A percentile compares a stretch with the other conserved stretches of the same genome.
Conservation (phyloP, 1,140 invertebrate genomes). For the Drosophila willistoni region DNA sequence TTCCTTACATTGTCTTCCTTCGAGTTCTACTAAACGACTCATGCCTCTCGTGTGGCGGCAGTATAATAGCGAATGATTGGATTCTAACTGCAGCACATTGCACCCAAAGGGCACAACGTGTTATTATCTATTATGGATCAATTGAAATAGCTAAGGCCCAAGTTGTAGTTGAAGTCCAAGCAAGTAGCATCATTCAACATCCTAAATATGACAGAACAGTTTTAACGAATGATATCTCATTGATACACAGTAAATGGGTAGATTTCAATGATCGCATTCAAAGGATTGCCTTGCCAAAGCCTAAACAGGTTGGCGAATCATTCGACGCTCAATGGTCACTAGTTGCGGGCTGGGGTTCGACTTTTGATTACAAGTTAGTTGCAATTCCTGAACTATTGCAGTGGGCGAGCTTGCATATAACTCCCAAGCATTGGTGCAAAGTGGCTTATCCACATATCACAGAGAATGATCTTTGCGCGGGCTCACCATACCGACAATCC, state of each 20-base stretch:
- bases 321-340: not conserved
- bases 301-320: not conserved
- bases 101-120: fast-evolving
- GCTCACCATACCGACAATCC: not conserved
- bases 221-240: not conserved
- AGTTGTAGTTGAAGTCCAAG: not conserved
- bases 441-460: too few species aligned
- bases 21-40: fast-evolving
- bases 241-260: not conserved
- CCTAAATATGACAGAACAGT: not conserved
- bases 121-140: not conserved
- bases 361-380: not conserved
- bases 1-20: not conserved
- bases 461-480: not conserved
- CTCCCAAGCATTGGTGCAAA: too few species aligned
- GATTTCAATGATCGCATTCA: not conserved
- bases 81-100: constrained; percentile 15
- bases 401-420: not conserved
- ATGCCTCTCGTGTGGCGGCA: constrained; percentile 3
- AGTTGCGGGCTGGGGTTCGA: not conserved
- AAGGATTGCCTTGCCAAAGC: not conserved
- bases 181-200: not conserved
- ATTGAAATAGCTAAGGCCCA: too few species aligned
- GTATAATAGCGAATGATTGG: constrained; percentile 15
- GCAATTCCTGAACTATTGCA: not conserved